These are phyloP conservation scores for Petrolisthes manimaculis DNA, from an alignment of 2,888 invertebrate genomes.

Conservation along the genomic window DNA sequence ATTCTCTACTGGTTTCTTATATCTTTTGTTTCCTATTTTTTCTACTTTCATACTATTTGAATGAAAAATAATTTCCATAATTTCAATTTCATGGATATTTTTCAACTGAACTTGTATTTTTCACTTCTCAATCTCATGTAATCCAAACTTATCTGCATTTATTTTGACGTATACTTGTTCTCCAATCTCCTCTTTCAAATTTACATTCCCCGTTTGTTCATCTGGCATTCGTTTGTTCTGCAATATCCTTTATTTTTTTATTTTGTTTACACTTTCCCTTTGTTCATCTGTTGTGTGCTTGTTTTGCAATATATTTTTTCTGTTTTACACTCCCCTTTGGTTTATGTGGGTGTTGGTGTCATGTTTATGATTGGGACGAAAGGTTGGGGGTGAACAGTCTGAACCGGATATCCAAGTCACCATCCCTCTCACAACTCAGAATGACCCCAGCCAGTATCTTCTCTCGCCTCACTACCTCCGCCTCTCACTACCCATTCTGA, in stretches of 20 bases:
- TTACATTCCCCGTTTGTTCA: background rate
- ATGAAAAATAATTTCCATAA: too few relatives aligned
- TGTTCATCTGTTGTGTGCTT: background rate
- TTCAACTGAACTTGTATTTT: too few relatives aligned
- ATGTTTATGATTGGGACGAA: background rate
- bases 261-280: background rate
- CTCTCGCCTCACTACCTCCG: slow-evolving; percentile 50
- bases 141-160: too few relatives aligned
- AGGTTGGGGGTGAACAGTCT: background rate
- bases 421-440: slow-evolving; percentile 52
- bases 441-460: slow-evolving; percentile 45
- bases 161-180: too few relatives aligned
- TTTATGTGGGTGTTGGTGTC: background rate
- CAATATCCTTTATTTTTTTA: background rate
- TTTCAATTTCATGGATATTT: too few relatives aligned
- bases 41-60: background rate
- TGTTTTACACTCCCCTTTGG: background rate
- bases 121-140: too few relatives aligned
- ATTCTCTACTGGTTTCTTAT: background rate
- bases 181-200: background rate
- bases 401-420: slow-evolving; percentile 40
- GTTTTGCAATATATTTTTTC: background rate
- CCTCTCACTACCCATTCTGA: slow-evolving; percentile 38
- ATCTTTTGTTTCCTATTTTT: background rate
- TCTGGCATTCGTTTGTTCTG: background rate